Conservation (phyloP, 2,888 invertebrate genomes). For the Piscicola geometra region DNA sequence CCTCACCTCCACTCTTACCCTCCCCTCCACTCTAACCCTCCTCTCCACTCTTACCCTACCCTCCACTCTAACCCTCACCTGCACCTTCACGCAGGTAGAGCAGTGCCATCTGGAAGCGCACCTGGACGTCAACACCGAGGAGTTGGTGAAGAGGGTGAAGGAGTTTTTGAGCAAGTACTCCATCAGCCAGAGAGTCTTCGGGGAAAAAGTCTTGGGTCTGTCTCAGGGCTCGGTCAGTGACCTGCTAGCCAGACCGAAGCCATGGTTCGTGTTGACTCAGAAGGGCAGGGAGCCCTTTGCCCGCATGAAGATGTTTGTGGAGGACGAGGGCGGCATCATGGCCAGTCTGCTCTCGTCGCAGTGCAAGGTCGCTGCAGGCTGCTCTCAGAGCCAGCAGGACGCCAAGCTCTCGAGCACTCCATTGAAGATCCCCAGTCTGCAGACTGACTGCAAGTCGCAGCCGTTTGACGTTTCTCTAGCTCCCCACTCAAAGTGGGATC, state of each 20-base stretch:
- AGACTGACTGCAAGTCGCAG: no score
- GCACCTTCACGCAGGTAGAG: conserved; percentile 91
- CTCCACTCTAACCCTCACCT: no score
- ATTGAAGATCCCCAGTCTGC: no score
- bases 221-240: conserved; percentile 86
- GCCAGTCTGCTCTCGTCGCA: conserved; percentile 90
- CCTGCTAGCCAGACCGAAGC: conserved; percentile 89
- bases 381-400: no score
- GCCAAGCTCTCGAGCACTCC: no score
- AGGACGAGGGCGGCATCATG: conserved; percentile 65
- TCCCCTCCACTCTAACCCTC: no score
- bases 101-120: conserved; percentile 98
- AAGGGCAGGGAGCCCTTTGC: conserved; percentile 76
- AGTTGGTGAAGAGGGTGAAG: conserved; percentile 78
- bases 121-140: conserved; percentile 94
- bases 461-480: no score
- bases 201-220: conserved; percentile 78
- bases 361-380: conserved; percentile 86
- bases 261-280: conserved; percentile 98
- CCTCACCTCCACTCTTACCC: no score
- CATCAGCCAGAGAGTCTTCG: conserved; percentile 91
- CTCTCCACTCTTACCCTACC: no score
- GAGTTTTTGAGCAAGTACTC: conserved; percentile 58
- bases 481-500: no score
- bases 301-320: conserved; percentile 79